Evolutionary conservation across 2,797 vertebrate genomes (phyloP).

Genomic region (Pangasius mekongensis): DNA sequence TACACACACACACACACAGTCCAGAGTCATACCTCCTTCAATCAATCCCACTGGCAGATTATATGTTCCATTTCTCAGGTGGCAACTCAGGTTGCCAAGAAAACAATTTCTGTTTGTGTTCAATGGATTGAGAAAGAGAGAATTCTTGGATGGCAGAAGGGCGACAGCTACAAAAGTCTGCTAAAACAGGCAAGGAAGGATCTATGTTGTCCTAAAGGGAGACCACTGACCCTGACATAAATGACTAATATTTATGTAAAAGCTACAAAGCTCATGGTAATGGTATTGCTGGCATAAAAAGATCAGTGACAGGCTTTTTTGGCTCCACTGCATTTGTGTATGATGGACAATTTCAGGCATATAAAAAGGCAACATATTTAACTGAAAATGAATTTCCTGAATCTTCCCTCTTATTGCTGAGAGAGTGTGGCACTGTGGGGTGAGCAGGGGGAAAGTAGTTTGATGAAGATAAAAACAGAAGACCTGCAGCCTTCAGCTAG

Average conservation of each 20-base stretch:
- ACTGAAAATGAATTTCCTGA: constrained; percentile 53
- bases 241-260: constrained; percentile 1
- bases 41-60: constrained; percentile 49
- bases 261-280: not conserved
- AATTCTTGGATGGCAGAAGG: constrained; percentile 20
- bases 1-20: constrained; percentile 25
- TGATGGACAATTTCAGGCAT: constrained; percentile 42
- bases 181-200: not conserved
- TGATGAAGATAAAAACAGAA: constrained; percentile 55
- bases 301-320: constrained; percentile 39
- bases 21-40: constrained; percentile 32
- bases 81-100: constrained; percentile 43
- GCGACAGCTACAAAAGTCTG: constrained; percentile 26
- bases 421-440: constrained; percentile 17
- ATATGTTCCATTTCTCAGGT: constrained; percentile 46
- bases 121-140: constrained; percentile 46
- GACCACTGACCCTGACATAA: not conserved
- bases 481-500: constrained; percentile 31
- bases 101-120: constrained; percentile 54
- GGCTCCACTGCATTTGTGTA: constrained; percentile 25
- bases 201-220: constrained; percentile 23
- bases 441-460: constrained; percentile 5
- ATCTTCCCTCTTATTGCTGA: constrained; percentile 36
- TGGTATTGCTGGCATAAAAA: not conserved
- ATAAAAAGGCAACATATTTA: constrained; percentile 48